Evolutionary conservation across 2,797 vertebrate genomes (phyloP).

Genomic region (Dendrocincla fuliginosa): DNA sequence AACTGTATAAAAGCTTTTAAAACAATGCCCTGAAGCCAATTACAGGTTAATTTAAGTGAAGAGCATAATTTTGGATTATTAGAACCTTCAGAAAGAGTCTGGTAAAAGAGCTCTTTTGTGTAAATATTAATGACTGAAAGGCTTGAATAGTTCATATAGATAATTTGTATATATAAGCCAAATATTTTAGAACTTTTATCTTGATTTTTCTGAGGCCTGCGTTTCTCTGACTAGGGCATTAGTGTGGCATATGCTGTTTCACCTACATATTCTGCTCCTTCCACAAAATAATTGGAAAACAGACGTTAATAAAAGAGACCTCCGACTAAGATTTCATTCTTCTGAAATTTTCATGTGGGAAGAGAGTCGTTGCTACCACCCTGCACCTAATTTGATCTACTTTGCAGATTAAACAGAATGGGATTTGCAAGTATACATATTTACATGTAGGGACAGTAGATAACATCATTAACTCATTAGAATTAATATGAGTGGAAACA

Average conservation of each 20-base stretch:
- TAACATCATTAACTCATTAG: conserved; percentile 73
- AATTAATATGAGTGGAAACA: conserved; percentile 24
- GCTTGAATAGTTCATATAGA: not conserved
- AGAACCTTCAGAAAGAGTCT: not conserved
- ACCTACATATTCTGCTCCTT: not conserved
- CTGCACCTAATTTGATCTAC: conserved; percentile 22
- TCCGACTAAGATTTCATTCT: not conserved
- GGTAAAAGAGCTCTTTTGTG: not conserved
- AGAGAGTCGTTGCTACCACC: not conserved
- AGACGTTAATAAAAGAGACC: conserved; percentile 16
- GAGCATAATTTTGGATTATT: not conserved
- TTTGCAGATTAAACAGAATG: conserved; percentile 32
- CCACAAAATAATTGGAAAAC: conserved; percentile 6
- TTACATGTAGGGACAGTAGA: conserved; percentile 31
- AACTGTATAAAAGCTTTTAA: not conserved
- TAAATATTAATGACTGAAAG: not conserved
- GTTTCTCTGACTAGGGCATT: not conserved
- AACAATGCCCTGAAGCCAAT: not conserved
- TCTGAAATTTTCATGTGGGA: conserved; percentile 41
- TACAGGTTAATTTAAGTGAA: not conserved
- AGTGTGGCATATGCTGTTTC: not conserved
- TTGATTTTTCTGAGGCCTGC: not conserved
- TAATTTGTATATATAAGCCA: not conserved
- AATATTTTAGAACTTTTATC: not conserved
- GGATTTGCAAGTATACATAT: conserved; percentile 62